A percentile compares a stretch with the other conserved stretches of the same genome.
Conservation (phyloP, 2,113 vertebrate genomes). For the Hippolais icterina region DNA sequence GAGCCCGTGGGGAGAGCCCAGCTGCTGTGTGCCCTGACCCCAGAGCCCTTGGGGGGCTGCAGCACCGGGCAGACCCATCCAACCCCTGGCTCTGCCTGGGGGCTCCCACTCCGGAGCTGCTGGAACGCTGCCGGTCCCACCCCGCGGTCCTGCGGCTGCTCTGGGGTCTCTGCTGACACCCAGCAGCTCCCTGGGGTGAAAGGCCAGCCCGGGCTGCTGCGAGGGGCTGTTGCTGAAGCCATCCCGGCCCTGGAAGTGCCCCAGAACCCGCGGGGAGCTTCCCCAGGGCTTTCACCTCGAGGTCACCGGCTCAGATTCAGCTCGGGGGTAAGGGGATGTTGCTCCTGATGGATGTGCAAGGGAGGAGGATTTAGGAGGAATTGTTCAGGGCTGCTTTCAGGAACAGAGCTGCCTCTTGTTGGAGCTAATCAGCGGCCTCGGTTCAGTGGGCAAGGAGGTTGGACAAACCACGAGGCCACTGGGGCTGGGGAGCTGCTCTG, state of each 20-base stretch:
- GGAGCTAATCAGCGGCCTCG: neutral
- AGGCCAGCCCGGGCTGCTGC: neutral
- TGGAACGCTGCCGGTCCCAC: accelerated
- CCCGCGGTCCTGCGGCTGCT: neutral
- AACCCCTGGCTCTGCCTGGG: accelerated
- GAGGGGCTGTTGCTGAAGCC: neutral
- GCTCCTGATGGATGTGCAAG: neutral
- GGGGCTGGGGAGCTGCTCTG: neutral
- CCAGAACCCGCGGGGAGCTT: neutral
- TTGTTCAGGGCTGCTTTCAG: neutral
- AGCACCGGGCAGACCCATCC: accelerated
- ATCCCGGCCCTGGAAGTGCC: neutral
- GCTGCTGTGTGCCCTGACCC: neutral
- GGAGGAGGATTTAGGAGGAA: neutral
- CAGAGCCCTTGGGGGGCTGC: accelerated
- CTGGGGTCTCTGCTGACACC: accelerated
- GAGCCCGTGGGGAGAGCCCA: neutral
- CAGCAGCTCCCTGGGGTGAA: neutral
- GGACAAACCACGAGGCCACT: neutral
- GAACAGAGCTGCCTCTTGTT: neutral
- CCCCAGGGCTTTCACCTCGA: neutral
- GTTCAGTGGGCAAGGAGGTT: neutral
- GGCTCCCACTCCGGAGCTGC: accelerated
- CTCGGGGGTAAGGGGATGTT: neutral
- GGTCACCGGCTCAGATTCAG: neutral